Conservation (phyloP, 2,797 vertebrate genomes). For the Sphenopsis melanotis region DNA sequence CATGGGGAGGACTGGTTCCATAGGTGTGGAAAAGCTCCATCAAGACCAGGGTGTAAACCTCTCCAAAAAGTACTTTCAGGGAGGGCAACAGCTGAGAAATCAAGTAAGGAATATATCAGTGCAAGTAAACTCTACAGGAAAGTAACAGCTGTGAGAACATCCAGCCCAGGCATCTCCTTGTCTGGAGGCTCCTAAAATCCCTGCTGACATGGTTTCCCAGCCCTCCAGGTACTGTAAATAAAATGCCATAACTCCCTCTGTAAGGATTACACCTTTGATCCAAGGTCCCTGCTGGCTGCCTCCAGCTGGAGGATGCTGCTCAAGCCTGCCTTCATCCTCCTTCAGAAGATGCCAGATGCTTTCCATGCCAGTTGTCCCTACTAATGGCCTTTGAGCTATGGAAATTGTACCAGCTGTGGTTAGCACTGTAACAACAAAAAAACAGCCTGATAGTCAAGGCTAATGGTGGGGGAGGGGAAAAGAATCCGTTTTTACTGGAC, state of each 20-base stretch:
- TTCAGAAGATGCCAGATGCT: rapidly evolving
- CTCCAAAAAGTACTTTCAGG: background rate
- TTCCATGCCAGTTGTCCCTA: background rate
- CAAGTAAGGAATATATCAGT: background rate
- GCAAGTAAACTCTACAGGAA: background rate
- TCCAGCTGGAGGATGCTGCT: background rate
- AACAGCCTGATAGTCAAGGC: background rate
- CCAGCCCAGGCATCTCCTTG: background rate
- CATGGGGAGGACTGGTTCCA: rapidly evolving
- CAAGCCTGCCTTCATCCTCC: background rate
- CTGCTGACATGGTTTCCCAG: background rate
- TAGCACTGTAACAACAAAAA: background rate
- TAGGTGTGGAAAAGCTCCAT: rapidly evolving
- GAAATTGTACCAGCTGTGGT: background rate
- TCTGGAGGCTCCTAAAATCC: background rate
- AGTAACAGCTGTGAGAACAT: background rate
- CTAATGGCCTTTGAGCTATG: background rate
- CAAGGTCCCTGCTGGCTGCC: background rate
- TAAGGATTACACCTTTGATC: background rate
- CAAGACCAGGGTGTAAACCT: background rate
- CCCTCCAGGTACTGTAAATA: background rate
- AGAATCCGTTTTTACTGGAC: background rate
- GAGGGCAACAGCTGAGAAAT: background rate
- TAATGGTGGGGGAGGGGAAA: background rate
- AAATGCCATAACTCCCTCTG: rapidly evolving